Percentiles rank a stretch among this genome's conserved stretches.
Conservation (phyloP, 2,113 vertebrate genomes). For the Paramisgurnus dabryanus region DNA sequence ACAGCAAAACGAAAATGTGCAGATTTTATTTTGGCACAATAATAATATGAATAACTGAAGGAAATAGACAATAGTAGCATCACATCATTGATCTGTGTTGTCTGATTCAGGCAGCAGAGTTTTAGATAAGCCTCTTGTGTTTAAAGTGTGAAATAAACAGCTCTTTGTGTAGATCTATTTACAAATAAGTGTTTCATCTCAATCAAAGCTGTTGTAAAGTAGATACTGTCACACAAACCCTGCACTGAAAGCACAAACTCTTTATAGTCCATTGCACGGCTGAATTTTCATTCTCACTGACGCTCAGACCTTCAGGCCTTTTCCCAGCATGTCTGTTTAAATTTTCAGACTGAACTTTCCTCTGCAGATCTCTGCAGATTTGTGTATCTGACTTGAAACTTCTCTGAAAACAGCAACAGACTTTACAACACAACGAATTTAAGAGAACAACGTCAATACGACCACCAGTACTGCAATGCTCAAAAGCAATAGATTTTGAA, state of each 20-base stretch:
- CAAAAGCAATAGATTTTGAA: neutral
- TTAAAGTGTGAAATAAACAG: too few species aligned
- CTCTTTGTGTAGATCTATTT: too few species aligned
- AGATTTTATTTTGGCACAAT: too few species aligned
- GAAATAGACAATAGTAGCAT: too few species aligned
- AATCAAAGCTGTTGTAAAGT: slow-evolving; percentile 1
- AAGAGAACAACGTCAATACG: neutral
- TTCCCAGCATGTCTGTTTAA: slow-evolving; percentile 26
- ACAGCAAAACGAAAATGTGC: too few species aligned
- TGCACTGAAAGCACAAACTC: slow-evolving; percentile 18
- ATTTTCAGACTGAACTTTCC: slow-evolving; percentile 12
- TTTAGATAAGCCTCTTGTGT: too few species aligned
- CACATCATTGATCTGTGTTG: too few species aligned
- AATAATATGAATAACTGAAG: too few species aligned
- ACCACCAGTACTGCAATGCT: neutral
- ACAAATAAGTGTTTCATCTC: neutral
- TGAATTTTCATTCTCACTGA: slow-evolving; percentile 29
- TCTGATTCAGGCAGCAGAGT: too few species aligned
- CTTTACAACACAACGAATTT: neutral
- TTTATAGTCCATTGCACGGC: neutral
- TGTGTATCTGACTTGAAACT: slow-evolving; percentile 15
- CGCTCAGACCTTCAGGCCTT: slow-evolving; percentile 16
- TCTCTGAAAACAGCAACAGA: neutral
- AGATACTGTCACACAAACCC: slow-evolving; percentile 4
- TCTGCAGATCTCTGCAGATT: slow-evolving; percentile 21